phyloP scores from a whole-genome alignment of 2,113 vertebrate species.

The Tychaedon coryphoeus region DNA sequence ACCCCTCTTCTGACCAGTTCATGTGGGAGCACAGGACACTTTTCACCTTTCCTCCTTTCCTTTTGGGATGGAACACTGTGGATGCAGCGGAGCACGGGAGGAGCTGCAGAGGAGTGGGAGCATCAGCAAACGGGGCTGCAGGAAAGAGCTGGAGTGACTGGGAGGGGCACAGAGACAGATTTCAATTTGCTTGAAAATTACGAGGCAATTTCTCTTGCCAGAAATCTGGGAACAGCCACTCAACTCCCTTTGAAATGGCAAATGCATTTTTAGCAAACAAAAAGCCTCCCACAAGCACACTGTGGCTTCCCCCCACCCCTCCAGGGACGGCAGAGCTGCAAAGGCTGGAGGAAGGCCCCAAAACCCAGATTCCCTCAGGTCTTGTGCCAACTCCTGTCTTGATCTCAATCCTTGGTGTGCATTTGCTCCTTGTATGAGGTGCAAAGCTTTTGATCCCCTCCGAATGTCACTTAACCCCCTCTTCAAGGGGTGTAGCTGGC shows the following conservation, averaged over 20 bases:
- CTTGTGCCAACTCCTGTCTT: background rate
- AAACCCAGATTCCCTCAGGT: background rate
- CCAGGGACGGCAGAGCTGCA: background rate
- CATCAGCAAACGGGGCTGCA: background rate
- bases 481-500: background rate
- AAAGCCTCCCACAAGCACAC: background rate
- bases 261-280: conserved; percentile 1
- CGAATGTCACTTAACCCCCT: accelerated
- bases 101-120: background rate
- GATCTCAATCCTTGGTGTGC: background rate
- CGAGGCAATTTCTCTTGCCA: background rate
- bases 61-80: background rate
- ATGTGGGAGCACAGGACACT: background rate
- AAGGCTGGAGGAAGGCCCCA: background rate
- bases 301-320: background rate
- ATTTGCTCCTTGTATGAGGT: background rate
- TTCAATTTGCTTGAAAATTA: background rate
- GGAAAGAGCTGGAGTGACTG: background rate
- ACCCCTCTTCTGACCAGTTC: accelerated
- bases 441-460: background rate
- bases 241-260: background rate
- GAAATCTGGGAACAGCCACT: background rate
- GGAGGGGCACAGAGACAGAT: background rate
- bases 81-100: background rate
- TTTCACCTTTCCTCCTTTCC: background rate